Evolutionary conservation across 2,888 invertebrate genomes (phyloP).

Genomic region (Hoplodrina ambigua): DNA sequence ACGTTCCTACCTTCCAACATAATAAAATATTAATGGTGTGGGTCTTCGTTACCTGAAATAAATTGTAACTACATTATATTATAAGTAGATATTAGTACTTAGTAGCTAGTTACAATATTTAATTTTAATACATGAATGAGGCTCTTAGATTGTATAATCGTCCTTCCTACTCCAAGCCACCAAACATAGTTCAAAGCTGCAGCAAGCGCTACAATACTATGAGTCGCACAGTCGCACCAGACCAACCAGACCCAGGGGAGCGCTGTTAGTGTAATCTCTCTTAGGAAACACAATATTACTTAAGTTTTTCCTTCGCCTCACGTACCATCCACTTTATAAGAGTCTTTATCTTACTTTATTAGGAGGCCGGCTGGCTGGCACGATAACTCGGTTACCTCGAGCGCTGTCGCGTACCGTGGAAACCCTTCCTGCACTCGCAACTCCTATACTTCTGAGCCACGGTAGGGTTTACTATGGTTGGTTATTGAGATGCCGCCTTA

Average conservation of each 20-base stretch:
- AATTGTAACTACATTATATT: too few species aligned
- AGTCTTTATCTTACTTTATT: conserved; percentile 65
- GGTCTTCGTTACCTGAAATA: too few species aligned
- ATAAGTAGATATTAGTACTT: too few species aligned
- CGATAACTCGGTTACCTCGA: conserved; percentile 48
- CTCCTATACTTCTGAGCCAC: too few species aligned
- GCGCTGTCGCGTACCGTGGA: background rate
- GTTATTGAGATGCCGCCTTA: too few species aligned
- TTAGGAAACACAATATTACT: conserved; percentile 62
- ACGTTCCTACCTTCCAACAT: too few species aligned
- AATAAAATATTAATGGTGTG: too few species aligned
- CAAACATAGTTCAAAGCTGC: conserved; percentile 12
- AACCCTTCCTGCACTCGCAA: too few species aligned
- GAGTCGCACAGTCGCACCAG: background rate
- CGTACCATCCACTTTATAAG: conserved; percentile 60
- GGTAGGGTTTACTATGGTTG: too few species aligned
- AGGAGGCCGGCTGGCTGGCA: conserved; percentile 40
- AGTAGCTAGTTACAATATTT: too few species aligned
- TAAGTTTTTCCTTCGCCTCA: conserved; percentile 55
- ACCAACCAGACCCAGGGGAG: conserved; percentile 15
- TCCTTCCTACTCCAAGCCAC: conserved; percentile 17
- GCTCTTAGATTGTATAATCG: too few species aligned
- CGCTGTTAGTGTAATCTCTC: conserved; percentile 60
- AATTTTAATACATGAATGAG: too few species aligned
- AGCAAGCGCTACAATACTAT: conserved; percentile 16